A percentile compares a stretch with the other conserved stretches of the same genome.
Conservation (phyloP, 1,140 invertebrate species). For the Neuroterus valhalla region DNA sequence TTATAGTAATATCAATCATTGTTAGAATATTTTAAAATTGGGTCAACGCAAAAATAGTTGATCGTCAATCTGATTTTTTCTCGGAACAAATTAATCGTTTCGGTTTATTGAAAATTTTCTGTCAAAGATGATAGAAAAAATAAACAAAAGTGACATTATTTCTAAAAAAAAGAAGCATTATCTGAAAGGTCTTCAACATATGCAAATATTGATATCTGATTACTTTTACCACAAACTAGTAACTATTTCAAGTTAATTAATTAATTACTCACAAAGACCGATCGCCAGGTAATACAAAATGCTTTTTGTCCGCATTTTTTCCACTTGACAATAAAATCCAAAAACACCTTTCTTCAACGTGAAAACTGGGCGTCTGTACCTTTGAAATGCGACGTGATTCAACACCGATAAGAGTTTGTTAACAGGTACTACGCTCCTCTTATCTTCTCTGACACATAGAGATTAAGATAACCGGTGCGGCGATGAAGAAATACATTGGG, state of each 20-base stretch:
- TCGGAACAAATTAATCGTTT: slow-evolving; percentile 3
- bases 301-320: slow-evolving; percentile 60
- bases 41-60: no score
- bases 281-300: slow-evolving; percentile 63
- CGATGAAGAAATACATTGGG: slow-evolving; percentile 14
- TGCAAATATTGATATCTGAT: neutral
- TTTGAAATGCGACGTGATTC: slow-evolving; percentile 49
- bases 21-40: no score
- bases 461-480: slow-evolving; percentile 42
- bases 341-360: neutral
- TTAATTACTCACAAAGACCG: slow-evolving; percentile 65
- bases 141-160: no score
- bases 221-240: neutral
- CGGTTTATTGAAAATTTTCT: slow-evolving; percentile 12
- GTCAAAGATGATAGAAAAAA: no score
- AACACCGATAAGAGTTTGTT: slow-evolving; percentile 54
- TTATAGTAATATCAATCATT: no score
- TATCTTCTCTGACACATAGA: slow-evolving; percentile 48
- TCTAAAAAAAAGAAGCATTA: neutral
- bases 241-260: slow-evolving; percentile 13
- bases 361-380: slow-evolving; percentile 5
- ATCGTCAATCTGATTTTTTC: neutral
- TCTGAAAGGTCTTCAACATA: neutral
- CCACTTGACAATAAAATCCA: neutral
- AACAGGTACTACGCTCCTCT: slow-evolving; percentile 46